These are phyloP conservation scores for Antheraea assamensis DNA, from an alignment of 2,888 invertebrate species.

Conservation along the genomic window DNA sequence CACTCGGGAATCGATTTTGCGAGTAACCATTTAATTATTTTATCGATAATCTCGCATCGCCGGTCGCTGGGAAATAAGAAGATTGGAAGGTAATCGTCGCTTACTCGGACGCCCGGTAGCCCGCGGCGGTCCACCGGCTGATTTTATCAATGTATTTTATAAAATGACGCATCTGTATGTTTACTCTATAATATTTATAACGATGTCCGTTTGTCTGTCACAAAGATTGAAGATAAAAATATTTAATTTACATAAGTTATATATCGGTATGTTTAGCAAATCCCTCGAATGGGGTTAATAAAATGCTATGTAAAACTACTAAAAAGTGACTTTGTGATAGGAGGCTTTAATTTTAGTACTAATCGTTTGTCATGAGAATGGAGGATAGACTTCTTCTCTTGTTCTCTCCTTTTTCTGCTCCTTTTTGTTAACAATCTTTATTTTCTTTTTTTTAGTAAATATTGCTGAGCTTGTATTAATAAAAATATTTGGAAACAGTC, in stretches of 20 bases:
- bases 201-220: not conserved
- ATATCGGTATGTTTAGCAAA: no score
- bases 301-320: no score
- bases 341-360: no score
- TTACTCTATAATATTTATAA: not conserved
- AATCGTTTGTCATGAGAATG: no score
- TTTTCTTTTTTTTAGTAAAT: no score
- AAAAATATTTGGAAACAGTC: no score
- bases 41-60: conserved; percentile 81
- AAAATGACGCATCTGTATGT: conserved; percentile 9
- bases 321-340: no score
- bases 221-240: not conserved
- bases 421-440: no score
- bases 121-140: conserved; percentile 71
- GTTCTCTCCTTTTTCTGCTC: no score
- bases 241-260: not conserved
- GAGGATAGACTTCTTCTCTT: no score
- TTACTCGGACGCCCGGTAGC: conserved; percentile 79
- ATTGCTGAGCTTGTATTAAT: no score
- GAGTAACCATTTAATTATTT: conserved; percentile 83
- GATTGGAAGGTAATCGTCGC: conserved; percentile 77
- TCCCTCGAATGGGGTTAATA: no score
- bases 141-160: conserved; percentile 61
- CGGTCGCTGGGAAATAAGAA: conserved; percentile 68
- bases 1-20: conserved; percentile 81